These are phyloP conservation scores for Tokudaia tokunoshimensis DNA, from an alignment of 2,797 vertebrate genomes.

Conservation along the genomic window DNA sequence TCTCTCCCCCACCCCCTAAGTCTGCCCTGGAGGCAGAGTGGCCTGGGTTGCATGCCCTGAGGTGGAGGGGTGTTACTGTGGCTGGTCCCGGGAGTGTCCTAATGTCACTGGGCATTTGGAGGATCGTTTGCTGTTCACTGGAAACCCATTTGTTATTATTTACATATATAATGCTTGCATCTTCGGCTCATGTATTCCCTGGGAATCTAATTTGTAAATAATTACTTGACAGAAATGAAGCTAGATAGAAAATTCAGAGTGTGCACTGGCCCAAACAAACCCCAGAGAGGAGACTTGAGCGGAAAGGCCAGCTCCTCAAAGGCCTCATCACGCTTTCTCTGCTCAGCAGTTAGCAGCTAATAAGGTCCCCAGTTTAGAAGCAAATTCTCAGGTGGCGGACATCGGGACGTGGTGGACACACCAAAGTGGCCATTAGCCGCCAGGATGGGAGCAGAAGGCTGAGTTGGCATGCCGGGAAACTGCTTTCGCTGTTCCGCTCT, in stretches of 20 bases:
- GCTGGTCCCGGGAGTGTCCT: slow-evolving; percentile 56
- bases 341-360: slow-evolving; percentile 53
- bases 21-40: slow-evolving; percentile 52
- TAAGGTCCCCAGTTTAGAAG: slow-evolving; percentile 70
- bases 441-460: background rate
- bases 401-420: background rate
- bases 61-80: background rate
- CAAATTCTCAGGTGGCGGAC: background rate
- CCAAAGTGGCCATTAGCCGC: background rate
- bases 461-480: background rate
- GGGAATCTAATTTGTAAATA: slow-evolving; percentile 83
- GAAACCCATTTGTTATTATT: slow-evolving; percentile 76
- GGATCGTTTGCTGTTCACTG: slow-evolving; percentile 73
- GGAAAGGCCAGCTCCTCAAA: slow-evolving; percentile 45
- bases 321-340: slow-evolving; percentile 24
- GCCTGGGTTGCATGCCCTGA: background rate
- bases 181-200: slow-evolving; percentile 70
- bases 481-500: background rate
- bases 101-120: slow-evolving; percentile 74
- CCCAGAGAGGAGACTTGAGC: slow-evolving; percentile 32
- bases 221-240: slow-evolving; percentile 68
- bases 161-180: slow-evolving; percentile 54
- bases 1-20: background rate
- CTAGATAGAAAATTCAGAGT: slow-evolving; percentile 62
- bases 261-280: slow-evolving; percentile 29